These are phyloP conservation scores for Rugalucina vietnamica DNA, from an alignment of 2,888 invertebrate genomes.

Conservation along the genomic window DNA sequence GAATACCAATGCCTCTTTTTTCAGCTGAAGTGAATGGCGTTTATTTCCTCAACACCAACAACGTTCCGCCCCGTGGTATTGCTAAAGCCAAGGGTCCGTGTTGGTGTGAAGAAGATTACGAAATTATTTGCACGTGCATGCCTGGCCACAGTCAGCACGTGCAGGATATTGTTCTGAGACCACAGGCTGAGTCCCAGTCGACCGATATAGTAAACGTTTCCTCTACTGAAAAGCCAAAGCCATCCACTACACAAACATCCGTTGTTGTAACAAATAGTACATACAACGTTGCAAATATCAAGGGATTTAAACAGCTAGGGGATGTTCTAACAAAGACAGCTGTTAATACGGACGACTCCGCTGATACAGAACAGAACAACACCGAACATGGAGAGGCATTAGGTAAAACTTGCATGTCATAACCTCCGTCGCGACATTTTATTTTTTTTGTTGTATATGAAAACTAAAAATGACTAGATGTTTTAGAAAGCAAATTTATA, in stretches of 20 bases:
- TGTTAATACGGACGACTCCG: neutral
- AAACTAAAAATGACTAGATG: too few species aligned
- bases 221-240: neutral
- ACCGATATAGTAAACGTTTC: neutral
- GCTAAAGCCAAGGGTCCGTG: conserved; percentile 65
- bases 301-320: neutral
- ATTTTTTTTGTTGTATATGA: too few species aligned
- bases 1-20: neutral
- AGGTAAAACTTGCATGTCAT: conserved; percentile 22
- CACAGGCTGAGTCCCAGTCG: neutral
- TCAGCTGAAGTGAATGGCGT: conserved; percentile 38
- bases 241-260: too few species aligned
- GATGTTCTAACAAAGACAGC: neutral
- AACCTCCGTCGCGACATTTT: too few species aligned
- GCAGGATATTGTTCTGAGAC: too few species aligned
- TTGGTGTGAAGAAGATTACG: conserved; percentile 67
- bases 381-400: neutral
- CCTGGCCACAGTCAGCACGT: neutral
- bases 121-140: conserved; percentile 27
- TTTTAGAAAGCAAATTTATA: too few species aligned
- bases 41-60: conserved; percentile 22
- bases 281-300: too few species aligned
- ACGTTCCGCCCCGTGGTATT: conserved; percentile 58
- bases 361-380: neutral
- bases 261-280: too few species aligned